phyloP scores from a whole-genome alignment of 37 sponge, comb jelly and placozoan genomes.

The Chondrosia reniformis region DNA sequence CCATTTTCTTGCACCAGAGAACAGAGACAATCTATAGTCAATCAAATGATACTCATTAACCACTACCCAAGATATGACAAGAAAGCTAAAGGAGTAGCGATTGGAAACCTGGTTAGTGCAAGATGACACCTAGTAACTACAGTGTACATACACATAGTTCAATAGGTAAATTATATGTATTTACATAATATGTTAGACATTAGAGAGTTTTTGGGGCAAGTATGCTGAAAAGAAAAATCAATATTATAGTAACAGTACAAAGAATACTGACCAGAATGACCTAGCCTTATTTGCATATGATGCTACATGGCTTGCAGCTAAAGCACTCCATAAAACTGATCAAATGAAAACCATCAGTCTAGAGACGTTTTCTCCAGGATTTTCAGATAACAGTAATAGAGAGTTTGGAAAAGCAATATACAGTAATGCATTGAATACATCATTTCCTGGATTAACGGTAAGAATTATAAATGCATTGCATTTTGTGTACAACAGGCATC shows the following conservation, averaged over 20 bases:
- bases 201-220: not conserved
- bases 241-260: not conserved
- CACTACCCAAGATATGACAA: slow-evolving; percentile 24
- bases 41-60: slow-evolving; percentile 36
- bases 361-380: not conserved
- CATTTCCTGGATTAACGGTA: slow-evolving; percentile 33
- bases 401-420: not conserved
- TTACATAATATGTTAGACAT: not conserved
- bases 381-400: not conserved
- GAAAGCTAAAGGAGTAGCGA: not conserved
- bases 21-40: slow-evolving; percentile 2
- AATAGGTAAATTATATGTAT: too few species aligned
- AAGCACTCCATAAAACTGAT: slow-evolving; percentile 27
- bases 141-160: too few species aligned
- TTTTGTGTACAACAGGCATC: too few species aligned
- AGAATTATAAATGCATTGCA: slow-evolving; percentile 5
- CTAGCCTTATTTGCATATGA: slow-evolving; percentile 17
- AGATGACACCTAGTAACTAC: too few species aligned
- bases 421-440: not conserved
- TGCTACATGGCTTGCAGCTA: slow-evolving; percentile 55
- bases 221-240: too few species aligned
- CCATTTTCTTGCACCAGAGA: not conserved
- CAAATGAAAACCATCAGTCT: not conserved
- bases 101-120: slow-evolving; percentile 28
- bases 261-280: not conserved